phyloP scores from a whole-genome alignment of 2,113 vertebrate species.

The Bufo gargarizans region DNA sequence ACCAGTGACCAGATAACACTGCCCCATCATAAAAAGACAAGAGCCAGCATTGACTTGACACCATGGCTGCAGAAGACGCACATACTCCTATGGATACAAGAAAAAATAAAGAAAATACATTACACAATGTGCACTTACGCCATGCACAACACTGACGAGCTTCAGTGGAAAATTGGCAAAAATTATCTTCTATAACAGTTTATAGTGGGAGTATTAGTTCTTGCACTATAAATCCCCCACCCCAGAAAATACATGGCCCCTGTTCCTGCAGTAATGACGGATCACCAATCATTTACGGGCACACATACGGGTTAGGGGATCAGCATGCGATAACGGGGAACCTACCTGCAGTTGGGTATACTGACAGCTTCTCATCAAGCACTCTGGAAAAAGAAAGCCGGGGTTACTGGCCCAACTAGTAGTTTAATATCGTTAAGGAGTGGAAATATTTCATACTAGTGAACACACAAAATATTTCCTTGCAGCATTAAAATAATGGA shows the following conservation, averaged over 20 bases:
- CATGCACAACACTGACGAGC: too few relatives aligned
- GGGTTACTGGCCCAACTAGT: conserved; percentile 91
- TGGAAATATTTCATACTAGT: background rate
- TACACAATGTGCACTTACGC: background rate
- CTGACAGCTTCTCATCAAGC: conserved; percentile 92
- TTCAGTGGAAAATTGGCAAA: too few relatives aligned
- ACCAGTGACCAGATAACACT: conserved; percentile 89
- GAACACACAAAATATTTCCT: too few relatives aligned
- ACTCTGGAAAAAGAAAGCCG: conserved; percentile 90
- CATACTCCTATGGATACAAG: conserved; percentile 79
- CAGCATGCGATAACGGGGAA: background rate
- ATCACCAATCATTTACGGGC: too few relatives aligned
- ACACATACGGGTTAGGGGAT: too few relatives aligned
- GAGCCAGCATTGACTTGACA: conserved; percentile 94
- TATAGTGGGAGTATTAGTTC: too few relatives aligned
- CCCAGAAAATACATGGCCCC: background rate
- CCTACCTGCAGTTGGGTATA: conserved; percentile 90
- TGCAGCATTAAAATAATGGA: too few relatives aligned
- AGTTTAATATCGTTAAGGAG: background rate
- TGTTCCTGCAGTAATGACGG: too few relatives aligned
- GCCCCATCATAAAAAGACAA: conserved; percentile 89
- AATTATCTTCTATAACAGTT: background rate
- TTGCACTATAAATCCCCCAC: too few relatives aligned
- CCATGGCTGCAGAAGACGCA: conserved; percentile 86
- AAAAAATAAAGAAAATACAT: background rate